A percentile compares a stretch with the other conserved stretches of the same genome.
Conservation (phyloP, 2,797 vertebrate species). For the Labroides dimidiatus region DNA sequence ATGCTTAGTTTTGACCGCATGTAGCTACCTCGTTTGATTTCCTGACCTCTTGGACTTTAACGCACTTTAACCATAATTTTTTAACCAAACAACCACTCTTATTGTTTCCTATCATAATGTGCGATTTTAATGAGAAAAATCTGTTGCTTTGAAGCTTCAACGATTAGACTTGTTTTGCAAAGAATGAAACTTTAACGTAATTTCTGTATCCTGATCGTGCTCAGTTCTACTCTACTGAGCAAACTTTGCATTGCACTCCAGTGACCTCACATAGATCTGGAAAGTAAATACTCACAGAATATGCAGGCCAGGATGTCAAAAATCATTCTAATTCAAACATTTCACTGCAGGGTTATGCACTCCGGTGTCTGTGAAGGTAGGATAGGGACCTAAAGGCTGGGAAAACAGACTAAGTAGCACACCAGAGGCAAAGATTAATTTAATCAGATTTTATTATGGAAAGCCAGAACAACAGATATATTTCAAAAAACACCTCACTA, state of each 20-base stretch:
- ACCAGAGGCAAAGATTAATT: background rate
- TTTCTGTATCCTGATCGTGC: conserved; percentile 6
- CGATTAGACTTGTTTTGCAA: background rate
- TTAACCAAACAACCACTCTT: no score
- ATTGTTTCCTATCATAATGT: background rate
- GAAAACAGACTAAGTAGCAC: background rate
- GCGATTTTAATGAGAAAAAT: background rate
- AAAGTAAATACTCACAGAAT: conserved; percentile 27
- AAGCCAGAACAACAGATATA: no score
- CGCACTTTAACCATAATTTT: no score
- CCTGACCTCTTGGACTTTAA: background rate
- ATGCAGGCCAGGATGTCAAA: background rate
- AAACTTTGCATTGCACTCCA: conserved; percentile 6
- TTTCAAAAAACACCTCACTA: background rate
- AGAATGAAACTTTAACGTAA: conserved; percentile 29
- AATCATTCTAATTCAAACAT: background rate
- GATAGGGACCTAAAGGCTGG: background rate
- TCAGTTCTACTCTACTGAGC: conserved; percentile 13
- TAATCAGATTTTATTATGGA: no score
- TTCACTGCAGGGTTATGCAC: background rate
- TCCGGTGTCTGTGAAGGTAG: background rate
- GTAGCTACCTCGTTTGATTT: background rate
- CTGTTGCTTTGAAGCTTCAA: background rate
- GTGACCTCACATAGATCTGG: conserved; percentile 23
- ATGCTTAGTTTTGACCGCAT: background rate